Percentiles rank a stretch among this genome's conserved stretches.
phyloP scores from a whole-genome alignment of 1,140 invertebrate genomes.

The Habropoda laboriosa region DNA sequence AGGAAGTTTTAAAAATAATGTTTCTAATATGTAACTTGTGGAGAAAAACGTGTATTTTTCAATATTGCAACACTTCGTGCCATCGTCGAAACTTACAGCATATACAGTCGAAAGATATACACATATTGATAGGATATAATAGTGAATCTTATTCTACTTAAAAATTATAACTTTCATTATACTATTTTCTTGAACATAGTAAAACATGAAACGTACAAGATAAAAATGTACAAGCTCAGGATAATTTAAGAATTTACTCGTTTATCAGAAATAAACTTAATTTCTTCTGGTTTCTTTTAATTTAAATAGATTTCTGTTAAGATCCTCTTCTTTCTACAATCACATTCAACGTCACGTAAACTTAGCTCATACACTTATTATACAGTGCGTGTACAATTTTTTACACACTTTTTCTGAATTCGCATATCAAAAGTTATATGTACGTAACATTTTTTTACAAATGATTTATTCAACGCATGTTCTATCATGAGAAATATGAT shows the following conservation, averaged over 20 bases:
- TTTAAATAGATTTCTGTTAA: not conserved
- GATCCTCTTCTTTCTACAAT: not conserved
- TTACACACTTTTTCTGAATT: not conserved
- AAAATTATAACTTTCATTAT: not conserved
- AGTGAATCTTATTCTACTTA: not conserved
- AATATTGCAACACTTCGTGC: not conserved
- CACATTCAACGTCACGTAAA: not conserved
- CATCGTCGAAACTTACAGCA: not conserved
- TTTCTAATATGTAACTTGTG: not conserved
- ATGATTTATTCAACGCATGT: not conserved
- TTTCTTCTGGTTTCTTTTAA: not conserved
- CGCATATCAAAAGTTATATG: not conserved
- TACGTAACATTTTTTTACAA: not conserved
- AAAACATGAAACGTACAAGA: not conserved
- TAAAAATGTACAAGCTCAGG: not conserved
- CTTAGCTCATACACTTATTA: not conserved
- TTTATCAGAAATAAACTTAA: not conserved
- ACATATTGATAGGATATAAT: not conserved
- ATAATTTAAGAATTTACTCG: not conserved
- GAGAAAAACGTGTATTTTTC: constrained; percentile 2
- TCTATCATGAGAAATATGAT: not conserved
- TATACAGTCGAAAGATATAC: not conserved
- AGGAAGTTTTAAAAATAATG: not conserved
- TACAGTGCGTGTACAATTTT: not conserved
- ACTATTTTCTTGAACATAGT: not conserved